A percentile compares a stretch with the other conserved stretches of the same genome.
Evolutionary conservation across 2,113 vertebrate genomes (phyloP).

Genomic region (Grantiella picta): DNA sequence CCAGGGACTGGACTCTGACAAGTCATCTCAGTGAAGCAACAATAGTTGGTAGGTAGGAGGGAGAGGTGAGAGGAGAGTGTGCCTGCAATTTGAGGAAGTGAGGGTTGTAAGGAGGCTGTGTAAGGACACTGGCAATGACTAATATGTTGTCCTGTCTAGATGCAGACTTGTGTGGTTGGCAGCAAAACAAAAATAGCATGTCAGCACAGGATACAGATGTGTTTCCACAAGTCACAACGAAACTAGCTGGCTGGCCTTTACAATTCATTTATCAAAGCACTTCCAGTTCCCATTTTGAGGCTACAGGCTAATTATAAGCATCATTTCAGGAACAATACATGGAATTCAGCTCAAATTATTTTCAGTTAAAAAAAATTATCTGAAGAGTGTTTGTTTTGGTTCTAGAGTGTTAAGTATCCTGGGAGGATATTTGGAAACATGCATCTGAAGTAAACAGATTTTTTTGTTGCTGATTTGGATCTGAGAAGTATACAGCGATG

Average conservation of each 20-base stretch:
- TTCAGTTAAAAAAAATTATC: neutral
- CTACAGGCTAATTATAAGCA: conserved; percentile 31
- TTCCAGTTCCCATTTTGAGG: conserved; percentile 61
- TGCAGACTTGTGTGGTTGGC: conserved; percentile 5
- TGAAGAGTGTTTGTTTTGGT: neutral
- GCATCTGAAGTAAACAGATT: neutral
- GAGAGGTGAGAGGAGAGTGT: neutral
- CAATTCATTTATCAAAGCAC: conserved; percentile 49
- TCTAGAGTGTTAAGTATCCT: neutral
- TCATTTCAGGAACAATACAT: neutral
- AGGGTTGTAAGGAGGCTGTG: neutral
- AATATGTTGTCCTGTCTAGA: neutral
- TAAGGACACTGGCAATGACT: conserved; percentile 3
- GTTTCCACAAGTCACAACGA: conserved; percentile 47
- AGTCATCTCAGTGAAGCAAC: neutral
- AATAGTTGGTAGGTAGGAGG: neutral
- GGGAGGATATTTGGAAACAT: neutral
- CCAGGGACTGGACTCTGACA: neutral
- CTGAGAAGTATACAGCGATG: neutral
- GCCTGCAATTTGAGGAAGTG: neutral
- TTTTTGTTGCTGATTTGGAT: neutral
- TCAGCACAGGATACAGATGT: conserved; percentile 63
- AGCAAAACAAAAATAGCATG: conserved; percentile 38
- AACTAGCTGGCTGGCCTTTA: conserved; percentile 28
- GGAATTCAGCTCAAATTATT: neutral